Evolutionary conservation across 2,797 vertebrate genomes (phyloP).

Genomic region (Delichon dasypus): DNA sequence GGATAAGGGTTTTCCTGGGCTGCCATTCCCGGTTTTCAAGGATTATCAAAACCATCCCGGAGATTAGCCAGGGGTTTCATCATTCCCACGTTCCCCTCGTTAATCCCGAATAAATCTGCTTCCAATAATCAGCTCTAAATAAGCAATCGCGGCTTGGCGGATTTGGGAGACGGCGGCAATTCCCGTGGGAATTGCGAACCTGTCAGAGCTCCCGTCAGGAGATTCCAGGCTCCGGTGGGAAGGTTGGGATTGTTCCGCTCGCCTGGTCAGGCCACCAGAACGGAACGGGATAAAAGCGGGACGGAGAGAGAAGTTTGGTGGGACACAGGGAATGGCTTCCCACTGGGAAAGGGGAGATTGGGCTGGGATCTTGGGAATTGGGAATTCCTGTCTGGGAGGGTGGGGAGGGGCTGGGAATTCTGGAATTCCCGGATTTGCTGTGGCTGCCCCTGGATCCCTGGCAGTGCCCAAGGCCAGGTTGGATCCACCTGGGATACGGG

Average conservation of each 20-base stretch:
- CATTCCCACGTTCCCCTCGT: not conserved
- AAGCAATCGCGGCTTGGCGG: not conserved
- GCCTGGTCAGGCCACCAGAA: too few species aligned
- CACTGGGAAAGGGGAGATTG: too few species aligned
- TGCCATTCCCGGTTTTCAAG: not conserved
- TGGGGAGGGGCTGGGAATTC: too few species aligned
- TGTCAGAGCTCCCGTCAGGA: fast-evolving
- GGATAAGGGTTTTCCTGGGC: not conserved
- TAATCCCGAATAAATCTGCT: conserved; percentile 56
- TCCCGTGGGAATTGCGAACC: not conserved
- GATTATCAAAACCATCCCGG: conserved; percentile 12
- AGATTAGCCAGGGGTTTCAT: conserved; percentile 17
- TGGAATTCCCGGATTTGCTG: too few species aligned
- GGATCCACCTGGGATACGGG: too few species aligned
- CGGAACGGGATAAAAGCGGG: fast-evolving
- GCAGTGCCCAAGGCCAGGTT: too few species aligned
- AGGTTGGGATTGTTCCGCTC: not conserved
- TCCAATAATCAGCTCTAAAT: not conserved
- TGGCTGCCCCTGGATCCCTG: too few species aligned
- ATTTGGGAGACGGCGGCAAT: fast-evolving
- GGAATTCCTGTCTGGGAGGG: too few species aligned
- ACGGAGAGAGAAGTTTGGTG: not conserved
- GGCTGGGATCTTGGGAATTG: too few species aligned
- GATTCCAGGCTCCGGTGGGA: not conserved
- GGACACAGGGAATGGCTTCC: not conserved